Percentiles rank a stretch among this genome's conserved stretches.
Conservation (phyloP, 2,113 vertebrate species). For the Malurus elegans region DNA sequence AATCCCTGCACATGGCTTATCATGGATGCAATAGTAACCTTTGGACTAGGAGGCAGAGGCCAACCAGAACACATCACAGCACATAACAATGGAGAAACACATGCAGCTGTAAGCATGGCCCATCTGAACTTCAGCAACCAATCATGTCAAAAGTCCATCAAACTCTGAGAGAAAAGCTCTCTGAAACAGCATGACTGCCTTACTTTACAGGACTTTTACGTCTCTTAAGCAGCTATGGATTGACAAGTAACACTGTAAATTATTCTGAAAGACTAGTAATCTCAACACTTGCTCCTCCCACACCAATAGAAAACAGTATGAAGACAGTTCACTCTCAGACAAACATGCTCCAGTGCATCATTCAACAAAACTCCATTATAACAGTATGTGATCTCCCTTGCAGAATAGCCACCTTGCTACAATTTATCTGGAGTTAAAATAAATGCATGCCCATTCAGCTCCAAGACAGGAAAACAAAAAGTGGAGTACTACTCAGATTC, state of each 20-base stretch:
- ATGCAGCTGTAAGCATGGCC: accelerated
- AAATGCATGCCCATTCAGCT: background rate
- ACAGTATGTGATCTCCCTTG: background rate
- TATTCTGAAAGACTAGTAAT: background rate
- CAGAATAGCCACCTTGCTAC: background rate
- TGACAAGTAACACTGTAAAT: background rate
- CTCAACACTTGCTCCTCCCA: slow-evolving; percentile 22
- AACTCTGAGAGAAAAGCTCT: background rate
- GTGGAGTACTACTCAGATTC: background rate
- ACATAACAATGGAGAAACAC: background rate
- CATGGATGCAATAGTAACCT: background rate
- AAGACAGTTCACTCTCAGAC: background rate
- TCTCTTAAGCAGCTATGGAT: background rate
- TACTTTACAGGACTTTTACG: background rate
- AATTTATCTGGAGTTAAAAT: background rate
- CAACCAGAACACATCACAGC: background rate
- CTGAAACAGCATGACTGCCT: background rate
- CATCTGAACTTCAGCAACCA: background rate
- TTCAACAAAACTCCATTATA: background rate
- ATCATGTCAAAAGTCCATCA: background rate
- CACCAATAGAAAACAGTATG: background rate
- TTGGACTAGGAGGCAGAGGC: slow-evolving; percentile 21
- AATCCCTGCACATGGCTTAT: background rate
- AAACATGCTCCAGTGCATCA: background rate
- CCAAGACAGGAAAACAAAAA: background rate